Conservation (phyloP, 2,797 vertebrate species). For the Labroides dimidiatus region DNA sequence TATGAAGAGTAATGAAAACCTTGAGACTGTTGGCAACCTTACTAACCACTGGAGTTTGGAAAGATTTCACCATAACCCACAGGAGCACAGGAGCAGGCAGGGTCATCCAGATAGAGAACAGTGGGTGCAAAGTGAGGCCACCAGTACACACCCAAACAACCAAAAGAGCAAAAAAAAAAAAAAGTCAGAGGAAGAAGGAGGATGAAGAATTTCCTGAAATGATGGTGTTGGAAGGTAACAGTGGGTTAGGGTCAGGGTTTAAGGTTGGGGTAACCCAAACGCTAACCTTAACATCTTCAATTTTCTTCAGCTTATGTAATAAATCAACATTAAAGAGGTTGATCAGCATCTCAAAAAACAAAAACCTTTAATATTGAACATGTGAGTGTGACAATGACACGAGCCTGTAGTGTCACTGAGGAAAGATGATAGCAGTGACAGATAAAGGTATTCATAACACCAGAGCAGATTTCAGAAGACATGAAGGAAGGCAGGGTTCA, state of each 20-base stretch:
- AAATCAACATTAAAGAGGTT: neutral
- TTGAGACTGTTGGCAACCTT: constrained; percentile 60
- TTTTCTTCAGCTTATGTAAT: neutral
- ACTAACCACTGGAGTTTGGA: constrained; percentile 75
- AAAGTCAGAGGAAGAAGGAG: neutral
- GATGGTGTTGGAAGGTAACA: neutral
- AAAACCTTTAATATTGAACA: too few species aligned
- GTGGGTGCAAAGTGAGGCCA: constrained; percentile 37
- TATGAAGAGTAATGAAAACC: constrained; percentile 71
- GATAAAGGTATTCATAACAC: constrained; percentile 43
- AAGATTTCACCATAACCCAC: constrained; percentile 53
- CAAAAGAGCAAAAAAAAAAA: constrained; percentile 17
- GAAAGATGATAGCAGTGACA: constrained; percentile 14
- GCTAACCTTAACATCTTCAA: neutral
- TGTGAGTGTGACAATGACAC: constrained; percentile 14
- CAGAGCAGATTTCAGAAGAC: constrained; percentile 48
- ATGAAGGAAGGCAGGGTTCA: constrained; percentile 74
- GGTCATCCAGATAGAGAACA: constrained; percentile 60
- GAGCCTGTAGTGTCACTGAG: constrained; percentile 14
- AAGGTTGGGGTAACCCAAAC: too few species aligned
- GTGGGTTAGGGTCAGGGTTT: too few species aligned
- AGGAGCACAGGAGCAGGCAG: constrained; percentile 55
- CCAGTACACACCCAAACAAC: constrained; percentile 30
- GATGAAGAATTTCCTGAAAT: constrained; percentile 4
- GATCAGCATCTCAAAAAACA: neutral